Base-by-base conservation (phyloP, 2,888 invertebrate species). In the Maniola hyperantus region DNA sequence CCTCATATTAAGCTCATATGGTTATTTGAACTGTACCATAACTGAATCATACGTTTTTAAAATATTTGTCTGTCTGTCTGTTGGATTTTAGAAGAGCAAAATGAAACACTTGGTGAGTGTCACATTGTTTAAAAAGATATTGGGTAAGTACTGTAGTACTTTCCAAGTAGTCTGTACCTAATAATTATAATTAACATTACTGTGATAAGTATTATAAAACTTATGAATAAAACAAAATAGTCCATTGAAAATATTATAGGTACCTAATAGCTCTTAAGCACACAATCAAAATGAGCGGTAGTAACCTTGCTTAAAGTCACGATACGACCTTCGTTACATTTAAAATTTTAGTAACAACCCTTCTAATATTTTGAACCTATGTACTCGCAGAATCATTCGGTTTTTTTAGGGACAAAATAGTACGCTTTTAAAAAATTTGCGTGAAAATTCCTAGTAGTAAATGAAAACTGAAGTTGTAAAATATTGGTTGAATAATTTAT, bases 291-390 rank as follows among this genome's bases (percentile, higher is more conserved):
- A 26, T 20, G 34, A 53, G 13, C 34, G 26, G 33, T 20, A n/a
- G 36, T 57, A 55, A 58, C 57, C 64, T 64, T 58, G 64, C 18
- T 20, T 44, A 33, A 64, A 42, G 64, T 64, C 64, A 64, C 50
- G 64, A 26, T 53, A 33, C 7, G 15, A 10, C 54, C 54, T 54
- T 54, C 54, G 34, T 6, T 50, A 50, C 48, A 48, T 18, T 48
- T 48, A 15, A 8, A 42, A 44, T 58, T 26, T 58, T 10, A 58
- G 57, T 54, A 54, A 15, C 54, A 36, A 15, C 54, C 54, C 34
- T 54, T 54, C 54, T 54, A 54, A 54, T 15, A 34, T 15, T 54
- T 54, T 33, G n/a, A n/a, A n/a, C n/a, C n/a, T 15, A 34, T 13
- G 8, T 1, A 6, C 20, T 50, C 10, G 20, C 11, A 2, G 33